Percentiles rank a stretch among this genome's conserved stretches.
Evolutionary conservation across 2,797 vertebrate species (phyloP).

Genomic region (Thamnophis elegans): DNA sequence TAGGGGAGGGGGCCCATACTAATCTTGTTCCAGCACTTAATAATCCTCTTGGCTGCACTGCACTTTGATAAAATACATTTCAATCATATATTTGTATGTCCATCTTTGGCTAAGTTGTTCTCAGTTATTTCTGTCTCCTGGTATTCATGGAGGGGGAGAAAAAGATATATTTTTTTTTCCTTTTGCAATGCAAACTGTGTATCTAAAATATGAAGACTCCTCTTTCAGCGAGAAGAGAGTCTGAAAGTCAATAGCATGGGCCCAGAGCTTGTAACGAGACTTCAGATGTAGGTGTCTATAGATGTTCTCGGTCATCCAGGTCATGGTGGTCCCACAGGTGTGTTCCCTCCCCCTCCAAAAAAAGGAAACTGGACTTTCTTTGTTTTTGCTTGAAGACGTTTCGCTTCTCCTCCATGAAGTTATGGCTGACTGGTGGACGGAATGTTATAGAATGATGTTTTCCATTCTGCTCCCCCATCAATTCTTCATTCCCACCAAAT

Average conservation of each 20-base stretch:
- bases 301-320: not conserved
- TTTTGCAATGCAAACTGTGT: not conserved
- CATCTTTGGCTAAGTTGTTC: not conserved
- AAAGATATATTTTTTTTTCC: not conserved
- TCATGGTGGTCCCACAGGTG: not conserved
- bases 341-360: rapidly evolving
- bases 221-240: not conserved
- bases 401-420: not conserved
- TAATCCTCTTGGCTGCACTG: no score
- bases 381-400: not conserved
- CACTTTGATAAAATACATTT: not conserved
- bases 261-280: not conserved
- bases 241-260: not conserved
- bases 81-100: not conserved
- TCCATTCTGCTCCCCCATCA: not conserved
- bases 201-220: not conserved
- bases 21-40: no score
- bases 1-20: no score
- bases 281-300: not conserved
- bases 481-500: not conserved
- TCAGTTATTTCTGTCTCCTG: not conserved
- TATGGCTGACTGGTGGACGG: not conserved
- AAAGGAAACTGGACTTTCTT: not conserved
- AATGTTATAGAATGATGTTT: not conserved
- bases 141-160: not conserved